A percentile compares a stretch with the other conserved stretches of the same genome.
Conservation (phyloP, 2,113 vertebrate genomes). For the Vulpes vulpes region DNA sequence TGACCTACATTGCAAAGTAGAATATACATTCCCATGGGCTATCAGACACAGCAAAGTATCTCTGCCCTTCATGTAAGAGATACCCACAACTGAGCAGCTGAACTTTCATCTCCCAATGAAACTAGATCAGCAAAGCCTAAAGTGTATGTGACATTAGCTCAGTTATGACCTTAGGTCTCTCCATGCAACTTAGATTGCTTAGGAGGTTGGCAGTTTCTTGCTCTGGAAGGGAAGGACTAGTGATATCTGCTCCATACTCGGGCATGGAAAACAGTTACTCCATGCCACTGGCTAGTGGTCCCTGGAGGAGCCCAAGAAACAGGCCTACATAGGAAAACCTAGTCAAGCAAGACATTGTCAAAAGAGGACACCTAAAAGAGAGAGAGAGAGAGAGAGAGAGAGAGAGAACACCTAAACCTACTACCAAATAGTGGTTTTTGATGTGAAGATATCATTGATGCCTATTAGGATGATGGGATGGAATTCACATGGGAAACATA, state of each 20-base stretch:
- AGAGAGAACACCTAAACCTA: background rate
- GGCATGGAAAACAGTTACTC: background rate
- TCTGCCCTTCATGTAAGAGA: background rate
- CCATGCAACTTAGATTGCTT: background rate
- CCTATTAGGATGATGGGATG: background rate
- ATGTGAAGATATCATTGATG: background rate
- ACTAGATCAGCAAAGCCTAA: background rate
- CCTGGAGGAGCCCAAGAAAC: background rate
- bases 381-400: too few relatives aligned
- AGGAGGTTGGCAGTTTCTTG: background rate
- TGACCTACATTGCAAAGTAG: background rate
- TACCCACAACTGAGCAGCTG: background rate
- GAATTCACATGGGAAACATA: background rate
- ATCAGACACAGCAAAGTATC: background rate
- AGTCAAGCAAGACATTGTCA: slow-evolving; percentile 1
- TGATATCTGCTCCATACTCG: background rate
- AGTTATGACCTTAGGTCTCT: background rate
- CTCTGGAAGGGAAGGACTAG: background rate
- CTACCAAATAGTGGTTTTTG: background rate
- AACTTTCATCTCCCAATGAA: background rate
- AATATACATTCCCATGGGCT: background rate
- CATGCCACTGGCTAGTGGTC: background rate
- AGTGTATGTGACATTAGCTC: background rate
- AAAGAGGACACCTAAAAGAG: background rate
- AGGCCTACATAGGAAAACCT: background rate